Evolutionary conservation across 2,797 vertebrate genomes (phyloP).

Genomic region (Orestias chungarensis): DNA sequence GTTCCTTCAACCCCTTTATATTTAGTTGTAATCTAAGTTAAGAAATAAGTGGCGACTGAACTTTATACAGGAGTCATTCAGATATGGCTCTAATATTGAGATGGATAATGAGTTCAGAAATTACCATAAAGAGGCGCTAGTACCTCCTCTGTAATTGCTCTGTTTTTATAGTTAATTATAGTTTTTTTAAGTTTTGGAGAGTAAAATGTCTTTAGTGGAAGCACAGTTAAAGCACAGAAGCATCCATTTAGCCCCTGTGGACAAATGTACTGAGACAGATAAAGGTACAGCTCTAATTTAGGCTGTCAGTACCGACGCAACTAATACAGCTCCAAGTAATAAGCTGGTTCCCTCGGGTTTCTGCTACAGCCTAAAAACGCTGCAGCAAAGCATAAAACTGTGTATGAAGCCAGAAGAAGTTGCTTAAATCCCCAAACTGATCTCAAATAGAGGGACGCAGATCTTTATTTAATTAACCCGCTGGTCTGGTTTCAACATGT

Average conservation of each 20-base stretch:
- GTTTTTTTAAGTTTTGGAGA: not conserved
- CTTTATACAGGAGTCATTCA: not conserved
- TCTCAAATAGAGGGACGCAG: conserved; percentile 36
- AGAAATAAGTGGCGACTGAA: not conserved
- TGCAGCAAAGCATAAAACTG: conserved; percentile 1
- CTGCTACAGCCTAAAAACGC: not conserved
- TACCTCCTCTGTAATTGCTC: not conserved
- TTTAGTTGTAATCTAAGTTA: not conserved
- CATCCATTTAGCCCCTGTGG: conserved; percentile 26
- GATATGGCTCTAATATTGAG: not conserved
- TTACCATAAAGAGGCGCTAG: not conserved
- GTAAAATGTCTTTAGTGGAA: conserved; percentile 10
- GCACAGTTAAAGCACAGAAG: conserved; percentile 5
- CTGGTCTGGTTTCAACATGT: conserved; percentile 40
- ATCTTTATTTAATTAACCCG: conserved; percentile 54
- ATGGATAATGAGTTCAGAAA: not conserved
- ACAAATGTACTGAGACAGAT: conserved; percentile 30
- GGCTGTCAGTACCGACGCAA: conserved; percentile 19
- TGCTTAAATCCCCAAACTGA: conserved; percentile 20
- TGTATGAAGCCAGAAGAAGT: conserved; percentile 12
- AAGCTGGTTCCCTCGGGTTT: conserved; percentile 12
- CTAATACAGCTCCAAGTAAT: conserved; percentile 27
- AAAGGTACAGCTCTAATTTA: conserved; percentile 37
- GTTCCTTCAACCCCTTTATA: not conserved
- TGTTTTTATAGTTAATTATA: not conserved